phyloP scores from a whole-genome alignment of 2,797 vertebrate species.

The Danio tinwini region DNA sequence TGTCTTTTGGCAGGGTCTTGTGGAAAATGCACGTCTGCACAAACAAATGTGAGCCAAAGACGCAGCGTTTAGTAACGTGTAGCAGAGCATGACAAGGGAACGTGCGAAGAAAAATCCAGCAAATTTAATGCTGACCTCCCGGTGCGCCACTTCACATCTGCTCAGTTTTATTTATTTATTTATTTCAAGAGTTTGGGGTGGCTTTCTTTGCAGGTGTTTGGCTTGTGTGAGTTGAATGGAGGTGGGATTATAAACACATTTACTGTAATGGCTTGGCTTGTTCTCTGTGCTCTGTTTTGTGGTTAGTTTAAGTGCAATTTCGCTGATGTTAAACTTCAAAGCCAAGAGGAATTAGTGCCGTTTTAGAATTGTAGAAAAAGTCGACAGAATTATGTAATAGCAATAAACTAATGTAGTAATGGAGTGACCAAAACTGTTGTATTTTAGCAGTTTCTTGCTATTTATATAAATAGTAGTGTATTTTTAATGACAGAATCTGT shows the following conservation, averaged over 20 bases:
- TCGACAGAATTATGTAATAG: not conserved
- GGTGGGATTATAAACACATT: constrained; percentile 13
- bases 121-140: constrained; percentile 57
- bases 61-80: constrained; percentile 72
- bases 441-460: no score
- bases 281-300: not conserved
- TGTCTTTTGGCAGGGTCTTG: constrained; percentile 67
- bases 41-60: constrained; percentile 60
- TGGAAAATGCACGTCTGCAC: constrained; percentile 75
- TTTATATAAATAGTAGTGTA: no score
- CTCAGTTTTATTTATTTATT: constrained; percentile 53
- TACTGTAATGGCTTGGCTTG: constrained; percentile 34
- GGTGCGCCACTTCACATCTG: constrained; percentile 3
- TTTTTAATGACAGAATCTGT: no score
- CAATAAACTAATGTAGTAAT: not conserved
- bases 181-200: no score
- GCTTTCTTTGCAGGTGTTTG: constrained; percentile 78
- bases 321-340: constrained; percentile 13
- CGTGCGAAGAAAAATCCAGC: constrained; percentile 53
- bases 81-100: constrained; percentile 69
- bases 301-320: not conserved
- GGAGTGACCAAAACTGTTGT: no score
- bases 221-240: not conserved
- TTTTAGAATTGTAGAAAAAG: not conserved
- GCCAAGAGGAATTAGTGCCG: not conserved